Conservation (phyloP, 2,888 invertebrate species). For the Cephus runcator region DNA sequence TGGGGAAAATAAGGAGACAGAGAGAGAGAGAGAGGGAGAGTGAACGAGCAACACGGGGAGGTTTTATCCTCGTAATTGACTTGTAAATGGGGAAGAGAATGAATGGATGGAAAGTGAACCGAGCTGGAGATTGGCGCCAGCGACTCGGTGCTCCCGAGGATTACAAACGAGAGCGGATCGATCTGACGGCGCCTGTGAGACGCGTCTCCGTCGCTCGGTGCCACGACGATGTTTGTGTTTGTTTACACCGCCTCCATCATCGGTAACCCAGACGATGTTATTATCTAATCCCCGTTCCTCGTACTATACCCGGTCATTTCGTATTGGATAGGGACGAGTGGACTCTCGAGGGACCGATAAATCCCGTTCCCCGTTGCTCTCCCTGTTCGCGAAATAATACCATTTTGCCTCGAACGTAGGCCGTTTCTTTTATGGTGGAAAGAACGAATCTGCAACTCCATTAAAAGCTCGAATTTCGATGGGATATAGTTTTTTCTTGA, state of each 20-base stretch:
- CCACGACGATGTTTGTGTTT: slow-evolving; percentile 19
- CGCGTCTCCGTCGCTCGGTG: slow-evolving; percentile 25
- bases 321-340: slow-evolving; percentile 6
- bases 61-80: slow-evolving; percentile 4
- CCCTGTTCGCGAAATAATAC: not conserved
- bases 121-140: slow-evolving; percentile 23
- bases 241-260: slow-evolving; percentile 18
- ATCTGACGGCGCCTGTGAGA: slow-evolving; percentile 43
- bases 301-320: slow-evolving; percentile 1
- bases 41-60: slow-evolving; percentile 1
- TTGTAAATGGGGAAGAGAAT: not conserved
- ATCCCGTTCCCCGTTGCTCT: not conserved
- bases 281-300: not conserved
- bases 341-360: slow-evolving; percentile 9
- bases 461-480: no score
- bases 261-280: not conserved
- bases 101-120: slow-evolving; percentile 4
- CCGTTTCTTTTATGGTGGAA: no score
- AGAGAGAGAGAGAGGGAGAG: slow-evolving; percentile 3
- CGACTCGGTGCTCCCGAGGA: slow-evolving; percentile 24
- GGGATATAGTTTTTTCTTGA: no score
- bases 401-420: no score
- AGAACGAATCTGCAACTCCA: no score
- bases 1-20: not conserved
- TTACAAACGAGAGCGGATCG: slow-evolving; percentile 34